phyloP scores from a whole-genome alignment of 2,113 vertebrate species.

The Protomyctophum bolini region DNA sequence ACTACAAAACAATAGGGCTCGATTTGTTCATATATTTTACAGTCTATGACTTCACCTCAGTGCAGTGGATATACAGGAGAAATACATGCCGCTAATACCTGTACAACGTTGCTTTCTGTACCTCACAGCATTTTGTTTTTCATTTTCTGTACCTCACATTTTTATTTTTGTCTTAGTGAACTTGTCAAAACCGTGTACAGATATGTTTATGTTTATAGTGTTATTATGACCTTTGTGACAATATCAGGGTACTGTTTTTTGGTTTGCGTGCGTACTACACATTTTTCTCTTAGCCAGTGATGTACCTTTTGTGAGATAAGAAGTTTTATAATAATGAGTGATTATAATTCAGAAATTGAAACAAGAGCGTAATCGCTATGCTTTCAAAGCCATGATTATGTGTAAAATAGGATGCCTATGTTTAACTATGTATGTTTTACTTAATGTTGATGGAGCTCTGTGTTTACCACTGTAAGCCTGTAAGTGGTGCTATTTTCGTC shows the following conservation, averaged over 20 bases:
- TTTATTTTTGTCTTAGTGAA: constrained; percentile 9
- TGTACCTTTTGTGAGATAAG: constrained; percentile 16
- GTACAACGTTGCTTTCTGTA: constrained; percentile 14
- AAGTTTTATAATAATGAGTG: background rate
- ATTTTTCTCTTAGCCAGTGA: constrained; percentile 19
- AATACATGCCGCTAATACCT: background rate
- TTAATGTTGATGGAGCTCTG: constrained; percentile 32
- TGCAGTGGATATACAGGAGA: constrained; percentile 40
- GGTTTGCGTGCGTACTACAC: constrained; percentile 22
- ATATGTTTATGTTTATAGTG: background rate
- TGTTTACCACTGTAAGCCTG: constrained; percentile 21
- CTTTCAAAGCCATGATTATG: background rate
- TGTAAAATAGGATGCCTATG: background rate
- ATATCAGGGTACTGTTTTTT: constrained; percentile 65
- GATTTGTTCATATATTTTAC: constrained; percentile 34
- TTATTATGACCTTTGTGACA: constrained; percentile 28
- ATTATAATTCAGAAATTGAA: background rate
- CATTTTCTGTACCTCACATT: constrained; percentile 41
- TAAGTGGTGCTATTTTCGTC: constrained; percentile 37
- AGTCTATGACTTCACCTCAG: constrained; percentile 48
- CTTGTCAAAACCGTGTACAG: constrained; percentile 38
- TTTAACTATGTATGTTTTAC: no score
- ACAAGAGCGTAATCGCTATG: background rate
- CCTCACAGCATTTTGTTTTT: constrained; percentile 22
- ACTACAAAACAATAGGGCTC: no score